Evolutionary conservation across 2,888 invertebrate species (phyloP).

Genomic region (Zaprionus bogoriensis): DNA sequence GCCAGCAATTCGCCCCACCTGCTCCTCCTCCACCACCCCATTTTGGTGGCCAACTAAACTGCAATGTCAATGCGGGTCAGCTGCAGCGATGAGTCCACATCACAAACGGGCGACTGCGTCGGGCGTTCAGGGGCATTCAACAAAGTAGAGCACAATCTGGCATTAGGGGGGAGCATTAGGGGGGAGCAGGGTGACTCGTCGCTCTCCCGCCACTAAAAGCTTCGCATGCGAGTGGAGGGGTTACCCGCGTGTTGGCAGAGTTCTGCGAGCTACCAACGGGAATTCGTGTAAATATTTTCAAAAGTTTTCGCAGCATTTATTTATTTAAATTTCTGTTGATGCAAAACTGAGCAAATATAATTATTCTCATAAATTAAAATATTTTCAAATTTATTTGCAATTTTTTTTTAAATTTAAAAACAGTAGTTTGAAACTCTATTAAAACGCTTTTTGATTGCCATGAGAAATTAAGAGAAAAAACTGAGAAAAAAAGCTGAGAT

Average conservation of each 20-base stretch:
- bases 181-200: too few species aligned
- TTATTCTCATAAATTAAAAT: background rate
- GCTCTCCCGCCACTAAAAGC: too few species aligned
- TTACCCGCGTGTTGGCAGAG: too few species aligned
- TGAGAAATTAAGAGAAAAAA: too few species aligned
- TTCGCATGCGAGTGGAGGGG: too few species aligned
- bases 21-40: background rate
- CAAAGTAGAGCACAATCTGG: slow-evolving; percentile 15
- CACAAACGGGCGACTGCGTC: slow-evolving; percentile 16
- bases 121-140: slow-evolving; percentile 2
- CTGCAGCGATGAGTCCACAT: slow-evolving; percentile 17
- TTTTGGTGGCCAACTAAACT: slow-evolving; percentile 41
- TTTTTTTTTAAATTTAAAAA: too few species aligned
- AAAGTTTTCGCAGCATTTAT: background rate
- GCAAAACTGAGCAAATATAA: background rate
- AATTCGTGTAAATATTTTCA: background rate
- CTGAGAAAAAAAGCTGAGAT: too few species aligned
- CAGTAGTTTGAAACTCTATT: too few species aligned
- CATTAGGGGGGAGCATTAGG: background rate
- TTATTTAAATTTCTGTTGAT: background rate
- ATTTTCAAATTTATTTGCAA: too few species aligned
- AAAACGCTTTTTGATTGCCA: too few species aligned
- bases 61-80: slow-evolving; percentile 62
- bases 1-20: too few species aligned
- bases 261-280: too few species aligned